Base-by-base conservation (phyloP, 2,113 vertebrate species). In the Coryphaenoides rupestris region DNA sequence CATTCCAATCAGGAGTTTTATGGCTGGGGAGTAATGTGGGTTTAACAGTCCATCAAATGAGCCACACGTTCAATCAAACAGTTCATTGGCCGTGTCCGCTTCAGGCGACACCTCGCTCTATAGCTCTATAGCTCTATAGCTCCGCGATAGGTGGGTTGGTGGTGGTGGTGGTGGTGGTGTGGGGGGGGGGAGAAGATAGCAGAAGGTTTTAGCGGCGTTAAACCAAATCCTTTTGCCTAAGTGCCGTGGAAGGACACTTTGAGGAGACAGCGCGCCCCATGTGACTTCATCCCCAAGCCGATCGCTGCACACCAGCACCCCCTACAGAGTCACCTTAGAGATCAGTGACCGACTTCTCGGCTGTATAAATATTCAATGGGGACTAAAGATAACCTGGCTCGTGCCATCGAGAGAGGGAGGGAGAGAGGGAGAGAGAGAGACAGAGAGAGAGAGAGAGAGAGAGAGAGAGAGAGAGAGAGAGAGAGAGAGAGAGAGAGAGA, bases 281-380 rank as follows among this genome's bases (percentile, higher is more conserved):
- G 74, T 74, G 81, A 84, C 79, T 74, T 61, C 62, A 59, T 76
- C 61, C 33, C 60, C 63, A 79, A 66, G 65, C 76, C 70, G 79
- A 75, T 72, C 68, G 66, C 61, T 55, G 58, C 24, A 17, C 77
- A 69, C 54, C 77, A 78, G 68, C 69, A 73, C 61, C 79, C 71
- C 81, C 81, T 50, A 17, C 62, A 69, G 70, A 84, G 89, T 89
- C 89, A 89, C 88, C 89, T 87, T 87, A 72, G 76, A 77, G 86
- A 88, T 90, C 82, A 76, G 76, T 88, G 87, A 87, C 89, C 63
- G 50, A 76, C 70, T 81, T 79, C 68, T 66, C 70, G 73, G 84
- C 75, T 77, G 76, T 84, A 88, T 86, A 87, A 89, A 90, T 92
- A 89, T 86, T 86, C 80, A 71, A 79, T 85, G 81, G 47, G 82